Conservation (phyloP, 2,888 invertebrate species). For the Pogonocherus hispidulus region DNA sequence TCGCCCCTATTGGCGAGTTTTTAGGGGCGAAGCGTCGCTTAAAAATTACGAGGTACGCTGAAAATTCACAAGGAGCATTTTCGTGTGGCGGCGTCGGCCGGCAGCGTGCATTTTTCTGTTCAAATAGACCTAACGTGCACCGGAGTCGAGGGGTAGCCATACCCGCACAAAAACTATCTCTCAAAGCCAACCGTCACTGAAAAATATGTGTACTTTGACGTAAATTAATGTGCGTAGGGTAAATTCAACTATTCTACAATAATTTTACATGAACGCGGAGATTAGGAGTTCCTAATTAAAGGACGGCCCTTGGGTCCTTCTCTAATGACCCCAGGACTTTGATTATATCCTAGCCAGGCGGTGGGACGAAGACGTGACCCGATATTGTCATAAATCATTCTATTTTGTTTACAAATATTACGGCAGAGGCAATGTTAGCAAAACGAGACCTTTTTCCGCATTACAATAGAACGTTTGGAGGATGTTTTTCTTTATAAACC, state of each 20-base stretch:
- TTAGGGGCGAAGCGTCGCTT: slow-evolving; percentile 65
- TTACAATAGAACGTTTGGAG: no score
- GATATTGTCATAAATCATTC: not conserved
- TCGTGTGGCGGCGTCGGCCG: slow-evolving; percentile 60
- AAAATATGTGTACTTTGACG: slow-evolving; percentile 70
- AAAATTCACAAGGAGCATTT: slow-evolving; percentile 66
- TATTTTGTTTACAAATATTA: no score
- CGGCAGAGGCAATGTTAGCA: no score
- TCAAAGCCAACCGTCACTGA: slow-evolving; percentile 67
- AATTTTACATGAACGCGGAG: slow-evolving; percentile 58
- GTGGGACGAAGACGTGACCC: not conserved
- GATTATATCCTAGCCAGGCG: not conserved
- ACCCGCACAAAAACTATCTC: slow-evolving; percentile 69
- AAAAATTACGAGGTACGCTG: slow-evolving; percentile 67
- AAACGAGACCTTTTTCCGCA: no score
- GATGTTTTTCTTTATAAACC: no score
- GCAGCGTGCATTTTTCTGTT: slow-evolving; percentile 66
- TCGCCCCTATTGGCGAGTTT: slow-evolving; percentile 64
- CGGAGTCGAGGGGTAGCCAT: slow-evolving; percentile 57
- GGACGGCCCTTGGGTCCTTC: slow-evolving; percentile 14
- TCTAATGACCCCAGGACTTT: slow-evolving; percentile 27
- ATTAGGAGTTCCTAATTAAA: slow-evolving; percentile 47
- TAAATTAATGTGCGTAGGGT: slow-evolving; percentile 70
- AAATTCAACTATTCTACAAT: slow-evolving; percentile 69
- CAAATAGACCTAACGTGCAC: slow-evolving; percentile 64